phyloP scores from a whole-genome alignment of 2,888 invertebrate genomes.

The Dendrolimus houi region DNA sequence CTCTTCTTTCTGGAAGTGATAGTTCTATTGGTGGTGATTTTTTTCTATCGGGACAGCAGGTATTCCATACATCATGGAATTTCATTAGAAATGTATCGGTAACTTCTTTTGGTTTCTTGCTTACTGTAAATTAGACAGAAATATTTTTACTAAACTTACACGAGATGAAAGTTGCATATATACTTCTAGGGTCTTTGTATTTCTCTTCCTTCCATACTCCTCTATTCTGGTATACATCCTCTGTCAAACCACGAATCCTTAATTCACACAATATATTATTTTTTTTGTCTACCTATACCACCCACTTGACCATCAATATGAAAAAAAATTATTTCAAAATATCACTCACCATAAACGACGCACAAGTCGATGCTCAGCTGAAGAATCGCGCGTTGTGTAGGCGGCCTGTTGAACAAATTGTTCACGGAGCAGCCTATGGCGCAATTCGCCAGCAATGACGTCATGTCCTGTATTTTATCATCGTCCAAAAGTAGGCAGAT shows the following conservation, averaged over 20 bases:
- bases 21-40: slow-evolving; percentile 25
- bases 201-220: no score
- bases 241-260: no score
- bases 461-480: slow-evolving; percentile 18
- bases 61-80: slow-evolving; percentile 46
- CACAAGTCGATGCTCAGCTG: slow-evolving; percentile 53
- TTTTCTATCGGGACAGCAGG: slow-evolving; percentile 49
- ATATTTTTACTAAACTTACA: no score
- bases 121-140: slow-evolving; percentile 32
- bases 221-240: no score
- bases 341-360: slow-evolving; percentile 41
- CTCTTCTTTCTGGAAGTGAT: slow-evolving; percentile 25
- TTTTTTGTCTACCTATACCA: no score
- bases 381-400: slow-evolving; percentile 38
- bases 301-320: no score
- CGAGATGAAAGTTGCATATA: no score
- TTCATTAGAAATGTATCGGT: slow-evolving; percentile 34
- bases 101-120: slow-evolving; percentile 40
- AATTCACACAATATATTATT: no score
- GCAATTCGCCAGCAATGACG: slow-evolving; percentile 16
- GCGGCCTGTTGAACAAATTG: slow-evolving; percentile 39
- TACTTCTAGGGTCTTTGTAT: no score
- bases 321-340: background rate
- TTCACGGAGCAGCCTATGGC: slow-evolving; percentile 21
- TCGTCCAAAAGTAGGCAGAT: slow-evolving; percentile 42